These are phyloP conservation scores for Fulmarus glacialis DNA, from an alignment of 2,113 vertebrate species.

Conservation along the genomic window DNA sequence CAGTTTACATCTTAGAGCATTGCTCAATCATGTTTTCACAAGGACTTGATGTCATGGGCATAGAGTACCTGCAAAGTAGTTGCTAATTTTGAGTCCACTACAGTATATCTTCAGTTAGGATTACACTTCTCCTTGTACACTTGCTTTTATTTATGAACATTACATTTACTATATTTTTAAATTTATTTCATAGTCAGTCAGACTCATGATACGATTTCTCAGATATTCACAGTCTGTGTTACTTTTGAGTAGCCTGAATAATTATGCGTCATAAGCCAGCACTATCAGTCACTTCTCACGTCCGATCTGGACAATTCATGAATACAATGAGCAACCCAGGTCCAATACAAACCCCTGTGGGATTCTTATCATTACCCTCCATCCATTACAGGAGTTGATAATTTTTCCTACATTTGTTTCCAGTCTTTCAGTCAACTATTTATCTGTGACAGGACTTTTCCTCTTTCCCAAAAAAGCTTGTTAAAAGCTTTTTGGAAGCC, in stretches of 20 bases:
- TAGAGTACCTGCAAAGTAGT: not conserved
- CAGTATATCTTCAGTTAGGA: not conserved
- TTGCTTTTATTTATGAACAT: not conserved
- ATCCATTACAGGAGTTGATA: not conserved
- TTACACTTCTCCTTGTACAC: not conserved
- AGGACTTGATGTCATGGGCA: not conserved
- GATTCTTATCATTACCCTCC: not conserved
- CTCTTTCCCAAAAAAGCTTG: fast-evolving
- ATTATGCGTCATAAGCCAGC: not conserved
- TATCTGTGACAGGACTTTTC: not conserved
- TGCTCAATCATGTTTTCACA: not conserved
- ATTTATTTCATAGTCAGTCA: not conserved
- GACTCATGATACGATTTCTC: not conserved
- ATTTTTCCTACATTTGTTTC: not conserved
- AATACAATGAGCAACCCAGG: not conserved
- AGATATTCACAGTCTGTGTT: not conserved
- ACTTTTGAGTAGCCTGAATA: not conserved
- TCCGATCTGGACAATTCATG: not conserved
- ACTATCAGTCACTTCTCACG: not conserved
- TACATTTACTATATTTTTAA: not conserved
- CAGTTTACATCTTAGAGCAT: not conserved
- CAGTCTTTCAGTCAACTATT: not conserved
- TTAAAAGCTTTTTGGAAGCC: not conserved
- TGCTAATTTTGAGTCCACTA: not conserved
- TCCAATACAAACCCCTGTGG: not conserved